Conservation (phyloP, 2,113 vertebrate genomes). For the Trogon melanurus region DNA sequence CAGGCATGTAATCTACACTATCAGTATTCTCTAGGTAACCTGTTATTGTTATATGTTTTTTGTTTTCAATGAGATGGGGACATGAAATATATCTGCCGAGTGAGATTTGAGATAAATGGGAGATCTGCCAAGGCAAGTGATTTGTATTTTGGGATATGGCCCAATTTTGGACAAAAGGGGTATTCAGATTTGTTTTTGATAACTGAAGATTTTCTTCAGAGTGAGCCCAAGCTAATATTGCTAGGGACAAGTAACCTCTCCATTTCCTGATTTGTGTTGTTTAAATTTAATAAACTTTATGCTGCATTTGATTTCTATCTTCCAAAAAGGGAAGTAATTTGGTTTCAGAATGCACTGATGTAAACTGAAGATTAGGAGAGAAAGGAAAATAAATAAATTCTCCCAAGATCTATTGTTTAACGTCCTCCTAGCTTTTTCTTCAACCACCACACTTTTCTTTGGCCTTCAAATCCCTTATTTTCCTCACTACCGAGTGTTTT, state of each 20-base stretch:
- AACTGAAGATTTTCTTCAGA: neutral
- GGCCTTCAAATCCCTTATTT: neutral
- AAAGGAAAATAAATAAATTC: neutral
- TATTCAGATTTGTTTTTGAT: neutral
- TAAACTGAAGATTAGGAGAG: neutral
- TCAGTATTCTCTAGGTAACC: neutral
- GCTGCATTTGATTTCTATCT: neutral
- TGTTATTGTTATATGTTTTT: neutral
- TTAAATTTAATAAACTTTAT: slow-evolving; percentile 36
- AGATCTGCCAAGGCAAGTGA: slow-evolving; percentile 8
- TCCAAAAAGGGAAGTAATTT: neutral
- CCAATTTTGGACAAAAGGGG: neutral
- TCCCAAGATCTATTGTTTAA: neutral
- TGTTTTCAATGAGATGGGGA: neutral
- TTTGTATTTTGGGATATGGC: neutral
- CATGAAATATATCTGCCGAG: neutral
- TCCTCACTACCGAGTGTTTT: neutral
- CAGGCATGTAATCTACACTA: neutral
- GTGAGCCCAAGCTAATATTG: neutral
- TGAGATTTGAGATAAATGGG: neutral
- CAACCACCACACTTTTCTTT: neutral
- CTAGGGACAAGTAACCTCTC: slow-evolving; percentile 8
- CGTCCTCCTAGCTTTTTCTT: neutral
- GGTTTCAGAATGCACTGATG: neutral
- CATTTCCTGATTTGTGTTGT: neutral